Evolutionary conservation across 2,113 vertebrate genomes (phyloP).

Genomic region (Strigops habroptila): DNA sequence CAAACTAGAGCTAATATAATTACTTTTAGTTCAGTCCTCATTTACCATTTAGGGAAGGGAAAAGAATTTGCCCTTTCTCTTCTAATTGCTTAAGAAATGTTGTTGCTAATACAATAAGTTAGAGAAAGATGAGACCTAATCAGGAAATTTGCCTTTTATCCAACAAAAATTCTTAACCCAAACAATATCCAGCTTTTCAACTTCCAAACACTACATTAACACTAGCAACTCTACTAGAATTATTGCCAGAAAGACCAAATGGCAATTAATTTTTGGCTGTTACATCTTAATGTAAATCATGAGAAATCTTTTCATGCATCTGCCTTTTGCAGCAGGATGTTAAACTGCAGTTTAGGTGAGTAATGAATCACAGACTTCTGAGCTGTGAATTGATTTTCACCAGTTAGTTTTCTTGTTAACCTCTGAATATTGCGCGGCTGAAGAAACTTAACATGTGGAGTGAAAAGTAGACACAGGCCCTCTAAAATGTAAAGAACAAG

Average conservation of each 20-base stretch:
- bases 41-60: background rate
- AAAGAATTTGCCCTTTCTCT: background rate
- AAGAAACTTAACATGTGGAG: background rate
- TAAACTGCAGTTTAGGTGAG: background rate
- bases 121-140: background rate
- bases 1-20: background rate
- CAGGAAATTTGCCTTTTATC: background rate
- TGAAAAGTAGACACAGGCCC: background rate
- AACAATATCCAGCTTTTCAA: background rate
- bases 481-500: background rate
- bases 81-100: background rate
- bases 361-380: background rate
- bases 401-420: background rate
- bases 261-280: conserved; percentile 3
- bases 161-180: background rate
- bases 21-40: background rate
- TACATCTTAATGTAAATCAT: background rate
- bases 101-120: background rate
- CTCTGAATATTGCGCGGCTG: background rate
- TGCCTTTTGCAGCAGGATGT: background rate
- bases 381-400: background rate
- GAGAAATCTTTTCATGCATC: background rate
- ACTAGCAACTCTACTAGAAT: background rate
- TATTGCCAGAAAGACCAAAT: background rate
- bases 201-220: background rate